Evolutionary conservation across 2,888 invertebrate species (phyloP), one percentile per base, ranked within the genome.

Genomic region (Adela reaumurella): DNA sequence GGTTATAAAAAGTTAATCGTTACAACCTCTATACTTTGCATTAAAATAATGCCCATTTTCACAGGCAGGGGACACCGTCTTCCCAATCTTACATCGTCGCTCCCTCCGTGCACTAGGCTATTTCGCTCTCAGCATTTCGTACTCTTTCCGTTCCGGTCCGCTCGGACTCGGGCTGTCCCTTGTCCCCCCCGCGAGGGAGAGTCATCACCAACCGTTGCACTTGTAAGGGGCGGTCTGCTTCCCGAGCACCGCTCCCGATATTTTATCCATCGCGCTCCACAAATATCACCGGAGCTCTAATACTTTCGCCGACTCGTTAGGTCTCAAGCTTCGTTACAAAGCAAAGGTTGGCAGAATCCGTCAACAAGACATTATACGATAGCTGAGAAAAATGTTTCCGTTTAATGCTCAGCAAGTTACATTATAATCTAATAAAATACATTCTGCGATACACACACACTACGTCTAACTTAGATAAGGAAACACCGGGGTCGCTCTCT

Each of bases 1-100:
- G 35, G 35, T 35, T 35, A 35, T 14, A 35, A 35, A 35, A 35
- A 35, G 35, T 14, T 35, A 43, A n/a, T 17, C 4, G 73, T 78
- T 87, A 88, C 88, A 88, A 89, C 88, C 86, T 89, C 89, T 89
- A 89, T 89, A 90, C 90, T 90, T 90, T 90, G 90, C 90, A 90
- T 87, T 86, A 89, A 90, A 90, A 84, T 89, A 89, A 90, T 89
- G 89, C 87, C 86, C 85, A 86, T 88, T 88, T 87, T 87, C 85
- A 83, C 81, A 80, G 80, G 80, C 78, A 79, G 78, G 77, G 78
- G 76, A 76, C 35, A 35, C 35, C 35, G 17, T 17, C 6, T 19
- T 76, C 74, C 76, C 71, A 74, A 72, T 74, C 69, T 64, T 76
- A 67, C 73, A 67, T 69, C 68, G 62, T 71, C 66, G 67, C 65